Percentiles rank a stretch among this genome's conserved stretches.
phyloP scores from a whole-genome alignment of 2,113 vertebrate species.

The Rhabdomys dilectus region DNA sequence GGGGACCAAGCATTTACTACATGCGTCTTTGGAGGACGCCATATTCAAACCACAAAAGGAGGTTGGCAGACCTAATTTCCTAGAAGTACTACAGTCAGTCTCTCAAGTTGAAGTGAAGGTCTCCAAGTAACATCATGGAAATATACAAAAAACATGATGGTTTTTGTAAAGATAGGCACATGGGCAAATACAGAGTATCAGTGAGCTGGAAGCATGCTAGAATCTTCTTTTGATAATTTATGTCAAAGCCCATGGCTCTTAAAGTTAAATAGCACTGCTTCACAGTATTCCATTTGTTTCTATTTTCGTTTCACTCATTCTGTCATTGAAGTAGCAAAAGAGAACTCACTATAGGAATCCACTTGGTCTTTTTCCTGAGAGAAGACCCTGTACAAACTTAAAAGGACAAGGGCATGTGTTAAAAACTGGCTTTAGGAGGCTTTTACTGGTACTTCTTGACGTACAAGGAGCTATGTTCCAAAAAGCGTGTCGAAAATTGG shows the following conservation, averaged over 20 bases:
- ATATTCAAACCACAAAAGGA: not conserved
- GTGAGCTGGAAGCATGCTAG: not conserved
- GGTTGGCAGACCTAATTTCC: not conserved
- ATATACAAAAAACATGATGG: not conserved
- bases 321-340: not conserved
- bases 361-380: not conserved
- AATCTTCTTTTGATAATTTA: not conserved
- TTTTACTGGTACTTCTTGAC: not conserved
- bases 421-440: not conserved
- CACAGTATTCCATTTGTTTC: not conserved
- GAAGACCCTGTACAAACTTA: not conserved
- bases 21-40: not conserved
- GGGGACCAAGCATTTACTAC: not conserved
- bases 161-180: not conserved
- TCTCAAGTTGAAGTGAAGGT: not conserved
- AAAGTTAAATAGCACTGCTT: not conserved
- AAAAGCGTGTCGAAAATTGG: not conserved
- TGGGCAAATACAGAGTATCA: not conserved
- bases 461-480: not conserved
- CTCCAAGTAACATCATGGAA: not conserved
- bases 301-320: not conserved
- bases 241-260: not conserved
- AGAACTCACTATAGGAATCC: not conserved
- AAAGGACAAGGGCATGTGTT: not conserved
- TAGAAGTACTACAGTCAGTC: not conserved